Evolutionary conservation across 1,140 invertebrate genomes (phyloP), one percentile per base, ranked within the genome.

Genomic region (Octopus sinensis): DNA sequence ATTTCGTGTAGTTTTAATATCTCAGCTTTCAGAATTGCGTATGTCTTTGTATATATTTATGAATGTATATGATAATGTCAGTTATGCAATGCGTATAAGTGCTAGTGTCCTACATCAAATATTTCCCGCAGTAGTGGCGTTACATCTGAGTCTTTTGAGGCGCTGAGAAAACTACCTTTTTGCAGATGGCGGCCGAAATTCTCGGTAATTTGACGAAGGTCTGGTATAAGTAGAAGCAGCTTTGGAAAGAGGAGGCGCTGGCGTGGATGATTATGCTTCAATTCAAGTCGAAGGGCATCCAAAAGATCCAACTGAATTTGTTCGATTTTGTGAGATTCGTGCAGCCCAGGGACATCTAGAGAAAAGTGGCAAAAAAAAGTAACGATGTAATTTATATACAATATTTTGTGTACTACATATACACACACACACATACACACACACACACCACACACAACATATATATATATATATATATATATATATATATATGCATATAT

Each of bases 261-360:
- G 54, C 86, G 87, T 4, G 87, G 86, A 53, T 88, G 87, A 79
- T 88, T 88, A 78, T 87, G 86, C 76, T 87, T 87, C 9, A 88
- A 79, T 54, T 87, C 87, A 13, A 88, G 80, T 5, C 85, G 82
- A 7, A 87, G 53, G 4, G 87, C 83, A 54, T 88, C 85, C 12
- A 88, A 82, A 76, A 86, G 79, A 53, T 85, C 84, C 12, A 81
- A 81, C 71, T 88, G 87, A 4, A 85, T 81, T 30, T 84, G 83
- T 76, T 88, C 86, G 5, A 87, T 83, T 53, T 84, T 81, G 10
- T 78, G 54, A 23, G 84, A 77, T 30, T 83, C 83, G 13, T 81
- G 76, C 7, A 88, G 75, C 4, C 82, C 82, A 23, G 77, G 82
- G 30, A 79, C 76, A 75, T 86, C 85, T 86, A 81, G 1, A 75